phyloP scores from a whole-genome alignment of 2,113 vertebrate species.

The Anarhynchus alexandrinus region DNA sequence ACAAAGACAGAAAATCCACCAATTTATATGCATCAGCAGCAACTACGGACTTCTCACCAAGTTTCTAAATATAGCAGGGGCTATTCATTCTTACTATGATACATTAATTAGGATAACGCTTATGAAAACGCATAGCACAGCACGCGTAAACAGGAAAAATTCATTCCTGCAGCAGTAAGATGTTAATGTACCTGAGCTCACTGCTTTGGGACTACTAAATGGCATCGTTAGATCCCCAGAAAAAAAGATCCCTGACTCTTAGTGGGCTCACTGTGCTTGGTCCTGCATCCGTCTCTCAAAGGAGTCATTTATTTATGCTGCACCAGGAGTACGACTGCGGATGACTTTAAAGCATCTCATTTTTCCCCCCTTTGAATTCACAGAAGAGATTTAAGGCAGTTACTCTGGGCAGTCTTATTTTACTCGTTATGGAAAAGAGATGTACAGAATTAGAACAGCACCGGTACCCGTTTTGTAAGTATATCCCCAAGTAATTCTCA shows the following conservation, averaged over 20 bases:
- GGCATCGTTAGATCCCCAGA: neutral
- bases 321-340: neutral
- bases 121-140: neutral
- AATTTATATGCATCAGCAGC: neutral
- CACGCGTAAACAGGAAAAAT: neutral
- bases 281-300: neutral
- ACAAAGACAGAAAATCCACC: neutral
- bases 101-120: neutral
- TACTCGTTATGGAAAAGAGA: neutral
- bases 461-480: neutral
- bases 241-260: neutral
- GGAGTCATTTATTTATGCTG: neutral
- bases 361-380: neutral
- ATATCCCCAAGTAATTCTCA: neutral
- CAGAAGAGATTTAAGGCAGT: neutral
- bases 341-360: neutral
- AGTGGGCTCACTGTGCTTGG: neutral
- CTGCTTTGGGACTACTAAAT: neutral
- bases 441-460: neutral
- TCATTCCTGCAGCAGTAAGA: neutral
- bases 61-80: neutral
- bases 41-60: neutral
- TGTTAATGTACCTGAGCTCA: neutral
- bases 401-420: neutral
- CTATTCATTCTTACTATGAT: neutral